Evolutionary conservation across 2,797 vertebrate species (phyloP).

Genomic region (Thamnophis elegans): DNA sequence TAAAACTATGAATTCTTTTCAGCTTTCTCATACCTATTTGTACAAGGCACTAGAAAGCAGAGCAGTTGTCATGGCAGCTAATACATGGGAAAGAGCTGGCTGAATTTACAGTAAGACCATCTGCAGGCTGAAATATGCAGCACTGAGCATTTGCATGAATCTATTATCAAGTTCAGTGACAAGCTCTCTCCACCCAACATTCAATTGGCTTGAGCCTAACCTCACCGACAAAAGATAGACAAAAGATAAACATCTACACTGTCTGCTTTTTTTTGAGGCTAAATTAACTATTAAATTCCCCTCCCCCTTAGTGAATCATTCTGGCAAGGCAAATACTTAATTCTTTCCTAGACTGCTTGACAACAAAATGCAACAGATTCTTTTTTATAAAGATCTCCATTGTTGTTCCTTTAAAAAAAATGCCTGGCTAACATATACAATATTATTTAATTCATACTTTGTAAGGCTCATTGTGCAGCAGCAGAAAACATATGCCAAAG

Average conservation of each 20-base stretch:
- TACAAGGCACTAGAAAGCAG: constrained; percentile 36
- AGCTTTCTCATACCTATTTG: constrained; percentile 48
- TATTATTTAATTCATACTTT: not conserved
- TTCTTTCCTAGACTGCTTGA: not conserved
- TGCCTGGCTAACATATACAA: no score
- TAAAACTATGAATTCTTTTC: constrained; percentile 59
- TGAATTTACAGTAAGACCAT: constrained; percentile 51
- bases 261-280: constrained; percentile 14
- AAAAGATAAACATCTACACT: not conserved
- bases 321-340: not conserved
- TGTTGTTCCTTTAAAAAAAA: not conserved
- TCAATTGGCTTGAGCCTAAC: not conserved
- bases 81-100: constrained; percentile 47
- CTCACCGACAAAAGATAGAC: not conserved
- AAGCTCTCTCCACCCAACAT: constrained; percentile 19
- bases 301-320: not conserved
- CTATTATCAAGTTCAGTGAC: not conserved
- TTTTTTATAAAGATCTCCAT: not conserved
- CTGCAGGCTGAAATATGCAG: constrained; percentile 14
- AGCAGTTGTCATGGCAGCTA: constrained; percentile 68
- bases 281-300: constrained; percentile 6
- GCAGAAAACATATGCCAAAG: not conserved
- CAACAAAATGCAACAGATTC: not conserved
- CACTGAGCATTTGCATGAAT: constrained; percentile 29
- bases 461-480: not conserved